Percentiles rank a stretch among this genome's conserved stretches.
phyloP scores from a whole-genome alignment of 1,140 invertebrate genomes.

The Lithobius niger region DNA sequence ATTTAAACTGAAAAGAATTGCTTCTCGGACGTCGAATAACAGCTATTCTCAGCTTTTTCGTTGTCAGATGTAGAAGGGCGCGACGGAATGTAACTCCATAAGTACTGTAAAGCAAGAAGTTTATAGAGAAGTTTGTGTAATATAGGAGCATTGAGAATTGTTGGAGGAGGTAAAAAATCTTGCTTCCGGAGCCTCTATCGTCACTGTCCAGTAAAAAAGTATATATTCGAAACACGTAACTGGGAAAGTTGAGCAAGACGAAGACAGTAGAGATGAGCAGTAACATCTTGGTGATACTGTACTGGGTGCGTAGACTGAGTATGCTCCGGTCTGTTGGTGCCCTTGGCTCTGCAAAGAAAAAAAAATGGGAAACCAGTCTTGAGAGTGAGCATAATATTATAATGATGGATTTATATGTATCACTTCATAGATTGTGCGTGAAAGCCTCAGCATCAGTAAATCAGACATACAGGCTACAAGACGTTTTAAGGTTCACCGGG shows the following conservation, averaged over 20 bases:
- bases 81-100: conserved; percentile 41
- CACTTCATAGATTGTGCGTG: too few species aligned
- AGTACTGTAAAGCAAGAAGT: conserved; percentile 42
- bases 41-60: not conserved
- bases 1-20: not conserved
- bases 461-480: too few species aligned
- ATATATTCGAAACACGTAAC: conserved; percentile 40
- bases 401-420: too few species aligned
- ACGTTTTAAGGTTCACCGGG: too few species aligned
- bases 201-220: conserved; percentile 34
- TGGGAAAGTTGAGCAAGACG: conserved; percentile 40
- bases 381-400: too few species aligned
- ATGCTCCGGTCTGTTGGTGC: conserved; percentile 22
- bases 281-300: conserved; percentile 42
- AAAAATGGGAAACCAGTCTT: not conserved
- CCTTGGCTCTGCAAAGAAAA: not conserved
- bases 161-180: conserved; percentile 39
- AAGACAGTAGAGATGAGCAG: conserved; percentile 41
- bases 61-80: conserved; percentile 25
- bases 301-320: conserved; percentile 37
- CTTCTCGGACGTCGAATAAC: not conserved
- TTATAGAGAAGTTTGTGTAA: conserved; percentile 45
- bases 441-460: too few species aligned
- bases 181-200: conserved; percentile 25
- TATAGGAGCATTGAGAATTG: conserved; percentile 44